Percentiles rank a stretch among this genome's conserved stretches.
These are phyloP conservation scores for Pocillopora verrucosa DNA, from an alignment of 64 coral and sea anemone genomes.

Conservation along the genomic window DNA sequence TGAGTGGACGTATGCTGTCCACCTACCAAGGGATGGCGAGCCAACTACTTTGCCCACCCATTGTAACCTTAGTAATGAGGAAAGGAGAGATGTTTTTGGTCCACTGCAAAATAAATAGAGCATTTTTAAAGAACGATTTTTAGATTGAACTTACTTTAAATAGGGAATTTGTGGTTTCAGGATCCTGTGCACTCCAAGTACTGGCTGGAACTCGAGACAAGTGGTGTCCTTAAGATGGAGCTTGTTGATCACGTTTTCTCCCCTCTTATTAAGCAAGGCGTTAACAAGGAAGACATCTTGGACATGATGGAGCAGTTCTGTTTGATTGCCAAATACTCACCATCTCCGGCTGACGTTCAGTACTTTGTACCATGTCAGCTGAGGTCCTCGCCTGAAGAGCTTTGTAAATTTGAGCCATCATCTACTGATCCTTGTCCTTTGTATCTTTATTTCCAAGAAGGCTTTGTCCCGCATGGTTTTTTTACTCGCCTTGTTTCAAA, in stretches of 20 bases:
- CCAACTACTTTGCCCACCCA: no score
- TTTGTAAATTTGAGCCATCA: constrained; percentile 8
- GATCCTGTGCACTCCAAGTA: background rate
- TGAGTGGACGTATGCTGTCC: no score
- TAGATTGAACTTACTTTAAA: no score
- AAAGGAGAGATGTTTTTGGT: no score
- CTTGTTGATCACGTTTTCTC: constrained; percentile 41
- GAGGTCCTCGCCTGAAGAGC: background rate
- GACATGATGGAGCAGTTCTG: constrained; percentile 42
- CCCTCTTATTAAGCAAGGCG: background rate
- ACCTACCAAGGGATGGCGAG: no score
- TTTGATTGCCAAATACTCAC: constrained; percentile 8
- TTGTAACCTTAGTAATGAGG: no score
- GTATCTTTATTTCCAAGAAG: background rate
- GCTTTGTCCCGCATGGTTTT: constrained; percentile 43
- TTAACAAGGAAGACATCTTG: constrained; percentile 28
- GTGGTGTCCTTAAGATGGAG: constrained; percentile 22
- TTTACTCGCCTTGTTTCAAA: constrained; percentile 14
- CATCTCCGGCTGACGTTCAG: background rate
- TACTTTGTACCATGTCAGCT: constrained; percentile 48
- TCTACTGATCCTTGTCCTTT: constrained; percentile 19
- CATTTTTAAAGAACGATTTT: no score
- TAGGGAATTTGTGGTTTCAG: background rate
- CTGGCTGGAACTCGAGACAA: constrained; percentile 16
- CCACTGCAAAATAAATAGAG: no score